Evolutionary conservation across 1,140 invertebrate species (phyloP), one percentile per base, ranked within the genome.

Genomic region (Nephotettix cincticeps): DNA sequence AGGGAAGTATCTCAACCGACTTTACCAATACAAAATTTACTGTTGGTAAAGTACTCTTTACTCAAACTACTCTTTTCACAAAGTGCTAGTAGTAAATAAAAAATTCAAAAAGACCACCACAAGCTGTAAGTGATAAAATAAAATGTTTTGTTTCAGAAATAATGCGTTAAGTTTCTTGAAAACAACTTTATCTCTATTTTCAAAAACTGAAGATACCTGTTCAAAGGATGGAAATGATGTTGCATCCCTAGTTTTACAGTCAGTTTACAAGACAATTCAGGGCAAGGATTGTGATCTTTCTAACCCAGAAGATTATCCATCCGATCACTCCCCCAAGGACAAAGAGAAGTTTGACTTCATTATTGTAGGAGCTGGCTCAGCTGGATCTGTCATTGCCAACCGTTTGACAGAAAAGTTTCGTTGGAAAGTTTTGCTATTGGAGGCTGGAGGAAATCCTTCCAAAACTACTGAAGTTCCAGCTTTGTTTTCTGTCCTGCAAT

Each of bases 331-430:
- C 21, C 85, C 61, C 6, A 11, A 29, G 32, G 17, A 51, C 4
- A n/a, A 51, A 17, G 47, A 86, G 0, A 84, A 88, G 19, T 94
- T 93, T 74, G 92, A 94, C 80, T 94, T 94, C 73, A 92, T 95
- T 71, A 84, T 93, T 68, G 89, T 98, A n/a, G 96, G 96, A 0
- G 93, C 90, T 1, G 90, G 80, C 69, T 77, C 0, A 90, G 86
- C 23, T 94, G 92, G 85, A 84, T 88, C n/a, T 90, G 93, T 67
- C 85, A 89, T 64, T 89, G 88, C 30, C 85, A 96, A 69, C 82
- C 94, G 40, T 90, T 90, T 89, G 9, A 81, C 86, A 0, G 83
- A 84, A 75, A 74, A 79, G 23, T 67, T 72, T n/a, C 69, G 80
- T 47, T 79, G 79, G 75, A 83, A 77, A 25, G 81, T 87, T n/a